Evolutionary conservation across 2,888 invertebrate genomes (phyloP).

Genomic region (Nycteola revayana): DNA sequence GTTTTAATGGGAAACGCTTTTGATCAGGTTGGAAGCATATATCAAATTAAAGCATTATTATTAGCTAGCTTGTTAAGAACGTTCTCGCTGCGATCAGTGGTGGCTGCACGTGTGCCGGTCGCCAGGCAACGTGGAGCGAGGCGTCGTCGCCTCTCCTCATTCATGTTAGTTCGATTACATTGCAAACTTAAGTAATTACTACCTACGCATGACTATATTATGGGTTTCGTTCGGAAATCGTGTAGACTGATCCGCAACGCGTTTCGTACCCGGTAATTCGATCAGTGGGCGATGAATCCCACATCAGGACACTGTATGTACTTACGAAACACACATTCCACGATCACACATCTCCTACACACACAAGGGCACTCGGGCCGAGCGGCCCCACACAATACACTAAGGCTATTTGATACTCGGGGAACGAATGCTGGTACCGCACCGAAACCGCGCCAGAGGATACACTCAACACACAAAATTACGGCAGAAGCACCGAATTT

Average conservation of each 20-base stretch:
- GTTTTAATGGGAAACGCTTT: slow-evolving; percentile 27
- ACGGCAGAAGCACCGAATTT: slow-evolving; percentile 74
- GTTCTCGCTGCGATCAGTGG: slow-evolving; percentile 44
- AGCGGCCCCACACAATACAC: slow-evolving; percentile 74
- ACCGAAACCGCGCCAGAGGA: slow-evolving; percentile 69
- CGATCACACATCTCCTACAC: slow-evolving; percentile 75
- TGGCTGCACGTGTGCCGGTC: slow-evolving; percentile 64
- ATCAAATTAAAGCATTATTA: slow-evolving; percentile 53
- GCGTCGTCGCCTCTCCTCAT: slow-evolving; percentile 62
- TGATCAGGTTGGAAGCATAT: slow-evolving; percentile 35
- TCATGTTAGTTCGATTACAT: slow-evolving; percentile 59
- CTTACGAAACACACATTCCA: slow-evolving; percentile 76
- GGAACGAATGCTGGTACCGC: slow-evolving; percentile 57
- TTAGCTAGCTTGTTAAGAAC: slow-evolving; percentile 52
- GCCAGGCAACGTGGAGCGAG: slow-evolving; percentile 59
- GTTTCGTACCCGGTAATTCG: slow-evolving; percentile 17
- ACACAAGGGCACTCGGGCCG: slow-evolving; percentile 76
- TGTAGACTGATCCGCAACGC: slow-evolving; percentile 36
- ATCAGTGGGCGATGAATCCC: too few species aligned
- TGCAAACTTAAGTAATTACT: slow-evolving; percentile 49
- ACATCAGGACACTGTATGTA: slow-evolving; percentile 59
- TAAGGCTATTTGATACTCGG: slow-evolving; percentile 44
- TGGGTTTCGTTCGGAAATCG: slow-evolving; percentile 42
- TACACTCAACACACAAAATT: slow-evolving; percentile 74
- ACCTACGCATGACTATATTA: slow-evolving; percentile 44